A percentile compares a stretch with the other conserved stretches of the same genome.
Evolutionary conservation across 2,113 vertebrate species (phyloP).

Genomic region (Eptesicus fuscus): DNA sequence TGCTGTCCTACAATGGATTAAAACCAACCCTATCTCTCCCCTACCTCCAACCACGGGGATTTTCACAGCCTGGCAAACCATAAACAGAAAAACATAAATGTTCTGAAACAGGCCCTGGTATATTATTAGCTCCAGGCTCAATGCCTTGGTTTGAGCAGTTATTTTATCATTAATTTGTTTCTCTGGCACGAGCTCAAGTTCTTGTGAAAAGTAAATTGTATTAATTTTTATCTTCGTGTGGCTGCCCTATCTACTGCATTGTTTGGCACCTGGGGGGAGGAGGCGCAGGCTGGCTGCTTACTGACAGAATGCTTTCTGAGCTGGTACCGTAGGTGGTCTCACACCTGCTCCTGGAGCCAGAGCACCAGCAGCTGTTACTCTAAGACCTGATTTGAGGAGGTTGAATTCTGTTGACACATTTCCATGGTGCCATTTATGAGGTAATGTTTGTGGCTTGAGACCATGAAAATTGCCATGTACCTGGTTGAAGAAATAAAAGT

Average conservation of each 20-base stretch:
- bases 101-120: slow-evolving; percentile 6
- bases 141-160: slow-evolving; percentile 37
- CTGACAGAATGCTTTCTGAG: slow-evolving; percentile 74
- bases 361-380: slow-evolving; percentile 83
- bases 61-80: slow-evolving; percentile 10
- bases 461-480: slow-evolving; percentile 52
- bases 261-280: slow-evolving; percentile 68
- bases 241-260: slow-evolving; percentile 66
- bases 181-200: slow-evolving; percentile 73
- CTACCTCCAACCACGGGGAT: not conserved
- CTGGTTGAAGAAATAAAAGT: slow-evolving; percentile 72
- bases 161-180: slow-evolving; percentile 65
- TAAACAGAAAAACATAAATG: slow-evolving; percentile 10
- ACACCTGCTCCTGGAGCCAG: slow-evolving; percentile 80
- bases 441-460: slow-evolving; percentile 68
- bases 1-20: slow-evolving; percentile 29
- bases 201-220: slow-evolving; percentile 64
- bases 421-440: slow-evolving; percentile 75
- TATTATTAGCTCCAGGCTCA: slow-evolving; percentile 44
- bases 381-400: slow-evolving; percentile 78
- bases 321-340: slow-evolving; percentile 81
- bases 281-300: slow-evolving; percentile 66
- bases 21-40: not conserved
- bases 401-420: slow-evolving; percentile 80
- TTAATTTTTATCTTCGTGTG: slow-evolving; percentile 71